Evolutionary conservation across 2,888 invertebrate species (phyloP).

Genomic region (Xestia xanthographa): DNA sequence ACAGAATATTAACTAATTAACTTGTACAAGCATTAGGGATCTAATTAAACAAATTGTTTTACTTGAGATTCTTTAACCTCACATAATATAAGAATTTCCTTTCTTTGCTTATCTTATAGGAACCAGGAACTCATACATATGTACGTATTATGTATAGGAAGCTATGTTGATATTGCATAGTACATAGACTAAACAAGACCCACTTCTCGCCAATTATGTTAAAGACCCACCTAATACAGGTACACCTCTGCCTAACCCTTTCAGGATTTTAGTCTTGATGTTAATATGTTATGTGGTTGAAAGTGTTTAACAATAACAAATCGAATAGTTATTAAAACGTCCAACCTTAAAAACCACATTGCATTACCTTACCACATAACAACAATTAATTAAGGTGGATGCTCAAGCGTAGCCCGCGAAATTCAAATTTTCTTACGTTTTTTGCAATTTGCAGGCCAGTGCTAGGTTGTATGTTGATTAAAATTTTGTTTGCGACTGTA

Average conservation of each 20-base stretch:
- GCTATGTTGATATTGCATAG: background rate
- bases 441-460: no score
- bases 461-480: no score
- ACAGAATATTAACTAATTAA: slow-evolving; percentile 26
- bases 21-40: background rate
- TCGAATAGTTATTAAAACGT: background rate
- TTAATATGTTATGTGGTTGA: background rate
- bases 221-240: background rate
- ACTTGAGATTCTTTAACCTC: background rate
- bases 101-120: background rate
- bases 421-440: no score
- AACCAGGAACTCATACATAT: background rate
- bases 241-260: background rate
- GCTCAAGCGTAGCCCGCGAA: no score
- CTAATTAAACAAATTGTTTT: slow-evolving; percentile 26
- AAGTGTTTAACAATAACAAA: background rate
- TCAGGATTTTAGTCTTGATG: no score
- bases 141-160: no score
- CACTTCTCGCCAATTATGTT: background rate
- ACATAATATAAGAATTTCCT: background rate
- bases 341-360: slow-evolving; percentile 10
- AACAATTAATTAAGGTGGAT: slow-evolving; percentile 41
- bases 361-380: slow-evolving; percentile 25
- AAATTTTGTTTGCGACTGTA: no score
- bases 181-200: background rate